Conservation (phyloP, 2,797 vertebrate species). For the Intellagama lesueurii region DNA sequence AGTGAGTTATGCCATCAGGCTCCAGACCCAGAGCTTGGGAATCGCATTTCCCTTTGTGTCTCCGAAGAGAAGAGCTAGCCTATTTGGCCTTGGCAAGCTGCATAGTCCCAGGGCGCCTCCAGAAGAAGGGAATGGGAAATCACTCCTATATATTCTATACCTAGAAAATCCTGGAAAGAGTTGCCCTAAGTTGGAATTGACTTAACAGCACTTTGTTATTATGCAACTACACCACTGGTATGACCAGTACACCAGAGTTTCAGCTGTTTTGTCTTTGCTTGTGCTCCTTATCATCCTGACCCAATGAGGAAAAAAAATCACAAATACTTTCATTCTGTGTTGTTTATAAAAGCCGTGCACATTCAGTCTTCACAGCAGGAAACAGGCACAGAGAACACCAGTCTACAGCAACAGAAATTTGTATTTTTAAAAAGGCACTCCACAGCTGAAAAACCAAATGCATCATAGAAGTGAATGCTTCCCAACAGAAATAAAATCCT, state of each 20-base stretch:
- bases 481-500: not conserved
- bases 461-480: not conserved
- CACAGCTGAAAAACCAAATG: constrained; percentile 18
- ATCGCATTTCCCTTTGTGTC: no score
- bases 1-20: no score
- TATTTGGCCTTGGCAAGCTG: no score
- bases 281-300: not conserved
- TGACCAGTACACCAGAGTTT: not conserved
- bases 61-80: no score
- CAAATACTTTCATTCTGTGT: constrained; percentile 21
- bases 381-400: rapidly evolving
- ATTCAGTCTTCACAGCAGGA: constrained; percentile 1
- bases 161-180: no score
- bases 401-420: not conserved
- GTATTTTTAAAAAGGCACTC: not conserved
- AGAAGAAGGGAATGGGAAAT: no score
- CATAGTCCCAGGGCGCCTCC: no score
- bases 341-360: constrained; percentile 16
- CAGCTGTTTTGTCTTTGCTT: not conserved
- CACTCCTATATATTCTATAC: no score
- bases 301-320: not conserved
- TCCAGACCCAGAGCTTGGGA: no score
- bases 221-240: not conserved
- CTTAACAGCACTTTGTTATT: no score
- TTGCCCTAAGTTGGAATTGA: no score